A percentile compares a stretch with the other conserved stretches of the same genome.
Conservation (phyloP, 2,797 vertebrate species). For the Mormyrus proboscirostris region DNA sequence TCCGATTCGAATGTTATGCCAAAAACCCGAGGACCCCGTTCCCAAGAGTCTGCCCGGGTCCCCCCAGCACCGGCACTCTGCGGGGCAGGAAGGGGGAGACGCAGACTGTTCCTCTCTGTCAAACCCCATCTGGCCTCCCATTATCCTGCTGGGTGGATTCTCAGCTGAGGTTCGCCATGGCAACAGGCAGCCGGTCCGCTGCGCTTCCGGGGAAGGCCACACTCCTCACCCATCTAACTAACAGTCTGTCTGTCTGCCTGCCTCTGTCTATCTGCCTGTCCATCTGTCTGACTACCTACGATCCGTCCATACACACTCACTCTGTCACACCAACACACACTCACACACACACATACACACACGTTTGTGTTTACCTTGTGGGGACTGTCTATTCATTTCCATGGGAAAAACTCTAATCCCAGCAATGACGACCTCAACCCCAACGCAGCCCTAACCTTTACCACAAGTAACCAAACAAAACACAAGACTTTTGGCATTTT, state of each 20-base stretch:
- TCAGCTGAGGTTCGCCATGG: conserved; percentile 31
- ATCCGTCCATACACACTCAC: not conserved
- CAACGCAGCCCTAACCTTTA: not conserved
- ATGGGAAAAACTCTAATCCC: not conserved
- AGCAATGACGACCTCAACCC: not conserved
- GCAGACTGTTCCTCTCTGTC: not conserved
- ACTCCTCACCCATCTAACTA: not conserved
- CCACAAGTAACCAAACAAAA: not conserved
- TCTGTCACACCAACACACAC: not conserved
- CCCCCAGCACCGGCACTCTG: not conserved
- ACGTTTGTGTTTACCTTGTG: not conserved
- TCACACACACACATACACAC: not conserved
- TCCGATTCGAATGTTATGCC: not conserved
- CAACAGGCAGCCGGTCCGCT: conserved; percentile 20
- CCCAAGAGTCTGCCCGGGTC: not conserved
- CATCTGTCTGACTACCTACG: not conserved
- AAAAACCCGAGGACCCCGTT: not conserved
- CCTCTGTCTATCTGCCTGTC: not conserved
- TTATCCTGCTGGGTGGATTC: conserved; percentile 15
- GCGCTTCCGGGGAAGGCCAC: not conserved
- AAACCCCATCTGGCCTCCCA: not conserved
- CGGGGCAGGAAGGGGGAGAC: not conserved
- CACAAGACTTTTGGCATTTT: not conserved
- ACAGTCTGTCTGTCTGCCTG: not conserved
- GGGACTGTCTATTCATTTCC: not conserved